Conservation (phyloP, 2,797 vertebrate species). For the Pagetopsis macropterus region DNA sequence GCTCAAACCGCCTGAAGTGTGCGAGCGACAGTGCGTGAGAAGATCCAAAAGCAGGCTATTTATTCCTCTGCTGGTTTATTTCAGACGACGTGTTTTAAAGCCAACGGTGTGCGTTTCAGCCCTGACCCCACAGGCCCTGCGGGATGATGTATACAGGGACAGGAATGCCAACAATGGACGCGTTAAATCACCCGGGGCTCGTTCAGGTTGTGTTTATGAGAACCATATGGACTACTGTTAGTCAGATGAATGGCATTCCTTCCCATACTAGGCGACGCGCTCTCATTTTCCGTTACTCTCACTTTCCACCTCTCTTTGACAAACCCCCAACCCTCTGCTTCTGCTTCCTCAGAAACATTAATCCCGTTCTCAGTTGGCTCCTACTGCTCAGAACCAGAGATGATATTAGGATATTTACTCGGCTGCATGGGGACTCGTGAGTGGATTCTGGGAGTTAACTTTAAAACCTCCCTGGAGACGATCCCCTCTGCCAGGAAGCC, state of each 20-base stretch:
- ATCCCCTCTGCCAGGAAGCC: slow-evolving; percentile 59
- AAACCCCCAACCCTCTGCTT: slow-evolving; percentile 7
- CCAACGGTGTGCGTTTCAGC: slow-evolving; percentile 48
- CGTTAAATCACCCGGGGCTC: slow-evolving; percentile 69
- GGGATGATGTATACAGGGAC: slow-evolving; percentile 61
- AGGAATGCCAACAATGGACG: slow-evolving; percentile 75
- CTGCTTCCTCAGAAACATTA: slow-evolving; percentile 51
- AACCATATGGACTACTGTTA: slow-evolving; percentile 74
- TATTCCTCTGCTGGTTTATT: slow-evolving; percentile 59
- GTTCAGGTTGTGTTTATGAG: slow-evolving; percentile 68
- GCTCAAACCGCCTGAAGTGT: slow-evolving; percentile 6
- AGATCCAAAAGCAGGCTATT: slow-evolving; percentile 50
- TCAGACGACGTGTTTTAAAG: slow-evolving; percentile 43
- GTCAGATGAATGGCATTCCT: slow-evolving; percentile 77
- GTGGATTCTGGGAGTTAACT: slow-evolving; percentile 36
- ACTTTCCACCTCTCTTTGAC: slow-evolving; percentile 53
- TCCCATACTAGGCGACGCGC: slow-evolving; percentile 70
- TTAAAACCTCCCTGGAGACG: slow-evolving; percentile 36
- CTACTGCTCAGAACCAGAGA: slow-evolving; percentile 38
- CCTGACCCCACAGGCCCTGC: slow-evolving; percentile 53
- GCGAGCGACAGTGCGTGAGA: slow-evolving; percentile 31
- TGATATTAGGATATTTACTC: slow-evolving; percentile 44
- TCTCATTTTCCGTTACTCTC: slow-evolving; percentile 52
- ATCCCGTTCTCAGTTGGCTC: slow-evolving; percentile 51
- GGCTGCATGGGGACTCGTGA: slow-evolving; percentile 26